phyloP scores from a whole-genome alignment of 2,797 vertebrate species.

The Aselliscus stoliczkanus region DNA sequence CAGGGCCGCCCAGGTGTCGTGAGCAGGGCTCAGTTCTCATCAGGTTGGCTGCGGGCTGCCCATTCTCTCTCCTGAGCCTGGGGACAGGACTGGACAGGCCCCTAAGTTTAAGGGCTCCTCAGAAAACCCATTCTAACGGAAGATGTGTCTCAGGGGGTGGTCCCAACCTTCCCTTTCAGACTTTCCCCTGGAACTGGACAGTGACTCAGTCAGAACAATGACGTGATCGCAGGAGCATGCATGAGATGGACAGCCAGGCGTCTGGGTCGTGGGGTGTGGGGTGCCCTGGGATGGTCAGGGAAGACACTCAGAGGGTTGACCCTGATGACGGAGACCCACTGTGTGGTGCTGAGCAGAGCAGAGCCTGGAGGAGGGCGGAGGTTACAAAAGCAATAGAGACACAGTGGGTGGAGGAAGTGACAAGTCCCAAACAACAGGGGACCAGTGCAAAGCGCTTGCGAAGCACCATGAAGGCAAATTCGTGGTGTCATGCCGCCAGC shows the following conservation, averaged over 20 bases:
- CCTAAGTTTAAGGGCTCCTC: neutral
- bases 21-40: neutral
- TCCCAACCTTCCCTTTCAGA: neutral
- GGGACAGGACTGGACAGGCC: neutral
- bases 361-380: neutral
- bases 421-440: neutral
- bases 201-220: neutral
- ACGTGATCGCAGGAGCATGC: neutral
- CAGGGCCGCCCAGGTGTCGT: neutral
- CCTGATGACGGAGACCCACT: neutral
- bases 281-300: neutral
- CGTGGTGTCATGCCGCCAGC: accelerated
- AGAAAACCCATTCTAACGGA: neutral
- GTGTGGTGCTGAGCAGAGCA: neutral
- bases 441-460: neutral
- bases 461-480: accelerated
- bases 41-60: neutral
- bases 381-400: neutral
- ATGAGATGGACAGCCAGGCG: neutral
- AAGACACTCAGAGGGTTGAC: neutral
- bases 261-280: neutral
- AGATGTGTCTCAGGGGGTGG: neutral
- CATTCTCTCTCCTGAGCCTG: neutral
- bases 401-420: neutral
- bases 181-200: neutral